Conservation (phyloP, 2,113 vertebrate genomes). For the Microtus richardsoni region DNA sequence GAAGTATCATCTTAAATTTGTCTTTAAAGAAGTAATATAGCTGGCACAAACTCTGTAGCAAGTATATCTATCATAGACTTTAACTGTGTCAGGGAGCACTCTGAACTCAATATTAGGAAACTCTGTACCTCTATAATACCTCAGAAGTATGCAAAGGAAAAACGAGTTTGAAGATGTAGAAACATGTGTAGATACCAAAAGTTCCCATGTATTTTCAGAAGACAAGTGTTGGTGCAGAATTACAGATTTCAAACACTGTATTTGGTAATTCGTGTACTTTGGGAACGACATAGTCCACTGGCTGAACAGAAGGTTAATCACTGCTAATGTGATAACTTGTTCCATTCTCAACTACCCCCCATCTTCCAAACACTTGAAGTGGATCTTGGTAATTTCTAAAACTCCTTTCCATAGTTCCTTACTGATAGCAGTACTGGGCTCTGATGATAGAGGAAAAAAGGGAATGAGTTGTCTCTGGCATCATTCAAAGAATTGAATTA, state of each 20-base stretch:
- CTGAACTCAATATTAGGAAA: neutral
- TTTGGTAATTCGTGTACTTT: neutral
- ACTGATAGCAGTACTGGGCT: neutral
- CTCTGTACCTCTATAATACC: neutral
- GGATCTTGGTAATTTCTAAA: slow-evolving; percentile 38
- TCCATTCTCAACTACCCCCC: neutral
- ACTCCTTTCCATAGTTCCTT: neutral
- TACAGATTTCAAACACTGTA: neutral
- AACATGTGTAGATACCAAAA: neutral
- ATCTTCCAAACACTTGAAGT: neutral
- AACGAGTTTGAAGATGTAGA: neutral
- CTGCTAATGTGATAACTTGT: neutral
- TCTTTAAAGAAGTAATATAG: slow-evolving; percentile 47
- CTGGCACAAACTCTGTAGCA: neutral
- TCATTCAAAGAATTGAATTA: neutral
- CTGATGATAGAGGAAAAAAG: neutral
- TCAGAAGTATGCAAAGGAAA: neutral
- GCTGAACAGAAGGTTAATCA: neutral
- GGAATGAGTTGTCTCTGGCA: neutral
- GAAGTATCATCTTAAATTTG: neutral
- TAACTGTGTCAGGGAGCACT: neutral
- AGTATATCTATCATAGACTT: neutral
- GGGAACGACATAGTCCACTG: neutral
- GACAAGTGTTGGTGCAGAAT: neutral
- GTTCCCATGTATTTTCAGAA: neutral